Evolutionary conservation across 2,113 vertebrate species (phyloP).

Genomic region (Colaptes auratus): DNA sequence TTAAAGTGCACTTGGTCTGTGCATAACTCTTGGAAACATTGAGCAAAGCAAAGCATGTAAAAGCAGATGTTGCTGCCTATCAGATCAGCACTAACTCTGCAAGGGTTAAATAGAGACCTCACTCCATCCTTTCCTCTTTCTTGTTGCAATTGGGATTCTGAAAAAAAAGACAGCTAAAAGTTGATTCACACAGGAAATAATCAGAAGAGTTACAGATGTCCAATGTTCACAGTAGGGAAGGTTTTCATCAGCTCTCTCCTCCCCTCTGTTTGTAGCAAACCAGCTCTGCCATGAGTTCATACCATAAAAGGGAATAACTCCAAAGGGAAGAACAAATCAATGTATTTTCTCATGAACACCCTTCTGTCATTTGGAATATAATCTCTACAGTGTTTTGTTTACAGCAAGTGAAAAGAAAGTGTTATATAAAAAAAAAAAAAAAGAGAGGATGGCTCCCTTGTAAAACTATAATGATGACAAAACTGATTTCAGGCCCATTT

Average conservation of each 20-base stretch:
- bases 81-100: not conserved
- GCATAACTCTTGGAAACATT: not conserved
- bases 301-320: not conserved
- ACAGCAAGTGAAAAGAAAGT: not conserved
- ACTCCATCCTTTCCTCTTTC: not conserved
- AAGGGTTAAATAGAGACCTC: not conserved
- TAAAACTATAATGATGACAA: not conserved
- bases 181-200: not conserved
- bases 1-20: not conserved
- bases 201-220: fast-evolving
- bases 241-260: not conserved
- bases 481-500: not conserved
- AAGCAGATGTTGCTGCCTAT: not conserved
- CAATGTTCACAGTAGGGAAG: not conserved
- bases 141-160: not conserved
- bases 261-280: not conserved
- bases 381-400: not conserved
- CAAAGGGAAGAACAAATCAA: not conserved
- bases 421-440: not conserved
- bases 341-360: not conserved
- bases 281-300: not conserved
- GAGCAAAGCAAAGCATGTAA: not conserved
- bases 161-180: not conserved
- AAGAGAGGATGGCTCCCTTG: not conserved
- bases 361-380: not conserved